Evolutionary conservation across 2,888 invertebrate species (phyloP).

Genomic region (Acanthosepion esculentum): DNA sequence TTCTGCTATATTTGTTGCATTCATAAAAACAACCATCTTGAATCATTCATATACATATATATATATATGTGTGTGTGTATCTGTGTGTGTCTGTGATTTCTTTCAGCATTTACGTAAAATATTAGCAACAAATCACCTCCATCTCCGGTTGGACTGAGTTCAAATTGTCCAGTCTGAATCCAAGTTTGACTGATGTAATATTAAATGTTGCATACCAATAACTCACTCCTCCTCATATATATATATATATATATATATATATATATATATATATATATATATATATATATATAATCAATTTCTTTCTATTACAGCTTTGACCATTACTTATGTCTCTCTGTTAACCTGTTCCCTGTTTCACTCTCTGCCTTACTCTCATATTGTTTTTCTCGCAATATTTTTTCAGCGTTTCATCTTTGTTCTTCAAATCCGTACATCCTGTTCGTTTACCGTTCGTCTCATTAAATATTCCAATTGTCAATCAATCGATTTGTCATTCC

Average conservation of each 20-base stretch:
- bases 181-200: not conserved
- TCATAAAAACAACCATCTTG: not conserved
- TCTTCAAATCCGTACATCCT: not conserved
- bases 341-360: not conserved
- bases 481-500: not conserved
- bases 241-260: constrained; percentile 33
- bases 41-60: not conserved
- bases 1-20: too few species aligned
- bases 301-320: not conserved
- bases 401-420: too few species aligned
- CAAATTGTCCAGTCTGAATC: not conserved
- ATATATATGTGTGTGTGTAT: not conserved
- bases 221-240: not conserved
- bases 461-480: not conserved
- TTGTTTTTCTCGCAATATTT: too few species aligned
- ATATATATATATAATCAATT: not conserved
- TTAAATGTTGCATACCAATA: not conserved
- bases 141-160: not conserved
- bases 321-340: not conserved
- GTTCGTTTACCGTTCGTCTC: not conserved
- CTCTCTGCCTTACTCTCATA: not conserved
- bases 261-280: constrained; percentile 11
- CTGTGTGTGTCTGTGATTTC: not conserved
- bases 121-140: not conserved
- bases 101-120: not conserved